Percentiles rank a stretch among this genome's conserved stretches.
phyloP scores from a whole-genome alignment of 2,888 invertebrate genomes.

The Pomacea canaliculata region DNA sequence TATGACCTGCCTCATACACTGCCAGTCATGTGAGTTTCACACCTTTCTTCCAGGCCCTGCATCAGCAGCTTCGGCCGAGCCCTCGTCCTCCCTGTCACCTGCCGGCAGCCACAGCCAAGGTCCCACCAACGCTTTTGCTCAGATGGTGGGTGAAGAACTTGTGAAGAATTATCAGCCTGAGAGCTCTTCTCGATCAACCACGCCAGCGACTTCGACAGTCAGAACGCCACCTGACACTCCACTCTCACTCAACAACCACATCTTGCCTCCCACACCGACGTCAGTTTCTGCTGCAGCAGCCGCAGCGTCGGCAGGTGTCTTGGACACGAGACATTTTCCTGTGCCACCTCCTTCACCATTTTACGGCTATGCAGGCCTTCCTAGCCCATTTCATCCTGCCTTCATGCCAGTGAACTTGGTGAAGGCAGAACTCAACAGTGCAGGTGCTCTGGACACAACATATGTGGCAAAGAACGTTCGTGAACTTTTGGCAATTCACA shows the following conservation, averaged over 20 bases:
- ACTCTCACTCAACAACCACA: constrained; percentile 17
- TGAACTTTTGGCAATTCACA: constrained; percentile 94
- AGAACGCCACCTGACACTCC: constrained; percentile 21
- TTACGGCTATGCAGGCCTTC: constrained; percentile 30
- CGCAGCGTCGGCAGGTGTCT: constrained; percentile 16
- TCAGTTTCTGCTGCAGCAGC: constrained; percentile 25
- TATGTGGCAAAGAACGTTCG: constrained; percentile 91
- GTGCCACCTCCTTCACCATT: constrained; percentile 34
- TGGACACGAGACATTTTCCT: constrained; percentile 32
- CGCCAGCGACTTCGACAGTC: constrained; percentile 23
- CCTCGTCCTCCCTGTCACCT: constrained; percentile 24
- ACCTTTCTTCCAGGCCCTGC: constrained; percentile 59
- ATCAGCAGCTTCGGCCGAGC: constrained; percentile 27
- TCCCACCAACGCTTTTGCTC: constrained; percentile 66
- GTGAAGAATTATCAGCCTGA: constrained; percentile 77
- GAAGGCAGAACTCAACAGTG: constrained; percentile 34
- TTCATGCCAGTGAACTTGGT: constrained; percentile 41
- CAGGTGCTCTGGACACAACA: constrained; percentile 89
- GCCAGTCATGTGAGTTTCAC: constrained; percentile 59
- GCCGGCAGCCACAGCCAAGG: constrained; percentile 7
- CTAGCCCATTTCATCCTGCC: constrained; percentile 32
- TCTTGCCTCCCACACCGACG: constrained; percentile 15
- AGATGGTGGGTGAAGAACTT: constrained; percentile 81
- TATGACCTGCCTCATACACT: background rate
- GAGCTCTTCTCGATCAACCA: constrained; percentile 20